Conservation (phyloP, 2,888 invertebrate species). For the Rotaria magnacalcarata region DNA sequence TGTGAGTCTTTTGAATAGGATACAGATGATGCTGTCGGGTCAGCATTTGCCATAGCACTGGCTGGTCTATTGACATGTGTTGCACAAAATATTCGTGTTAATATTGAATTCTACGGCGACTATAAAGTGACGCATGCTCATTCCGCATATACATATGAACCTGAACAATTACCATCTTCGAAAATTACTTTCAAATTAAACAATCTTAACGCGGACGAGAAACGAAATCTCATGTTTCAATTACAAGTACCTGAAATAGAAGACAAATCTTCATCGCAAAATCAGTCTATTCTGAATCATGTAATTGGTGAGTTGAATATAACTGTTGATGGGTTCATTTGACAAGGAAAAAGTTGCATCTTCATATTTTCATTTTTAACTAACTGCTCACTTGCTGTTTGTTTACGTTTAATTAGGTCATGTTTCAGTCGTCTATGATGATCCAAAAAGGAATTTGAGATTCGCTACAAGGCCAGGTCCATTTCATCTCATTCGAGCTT, state of each 20-base stretch:
- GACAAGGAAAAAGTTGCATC: neutral
- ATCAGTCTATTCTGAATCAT: neutral
- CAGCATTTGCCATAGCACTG: neutral
- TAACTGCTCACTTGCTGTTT: too few species aligned
- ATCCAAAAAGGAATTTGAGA: neutral
- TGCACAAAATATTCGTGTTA: neutral
- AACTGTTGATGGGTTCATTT: too few species aligned
- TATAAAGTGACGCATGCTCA: neutral
- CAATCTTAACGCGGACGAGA: neutral
- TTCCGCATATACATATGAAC: neutral
- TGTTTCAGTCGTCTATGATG: neutral
- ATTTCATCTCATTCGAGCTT: neutral
- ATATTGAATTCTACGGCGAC: neutral
- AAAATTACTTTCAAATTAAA: neutral
- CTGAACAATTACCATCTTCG: neutral
- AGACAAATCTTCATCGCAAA: neutral
- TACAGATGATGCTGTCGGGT: neutral
- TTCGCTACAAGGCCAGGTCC: neutral
- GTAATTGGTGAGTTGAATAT: neutral
- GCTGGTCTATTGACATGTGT: slow-evolving; percentile 18
- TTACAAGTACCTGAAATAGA: neutral
- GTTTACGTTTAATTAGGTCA: neutral
- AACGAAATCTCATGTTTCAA: neutral
- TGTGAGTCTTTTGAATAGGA: neutral
- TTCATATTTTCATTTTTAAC: too few species aligned